These are phyloP conservation scores for Campylomormyrus numenius DNA, from an alignment of 2,113 vertebrate species.

Conservation along the genomic window DNA sequence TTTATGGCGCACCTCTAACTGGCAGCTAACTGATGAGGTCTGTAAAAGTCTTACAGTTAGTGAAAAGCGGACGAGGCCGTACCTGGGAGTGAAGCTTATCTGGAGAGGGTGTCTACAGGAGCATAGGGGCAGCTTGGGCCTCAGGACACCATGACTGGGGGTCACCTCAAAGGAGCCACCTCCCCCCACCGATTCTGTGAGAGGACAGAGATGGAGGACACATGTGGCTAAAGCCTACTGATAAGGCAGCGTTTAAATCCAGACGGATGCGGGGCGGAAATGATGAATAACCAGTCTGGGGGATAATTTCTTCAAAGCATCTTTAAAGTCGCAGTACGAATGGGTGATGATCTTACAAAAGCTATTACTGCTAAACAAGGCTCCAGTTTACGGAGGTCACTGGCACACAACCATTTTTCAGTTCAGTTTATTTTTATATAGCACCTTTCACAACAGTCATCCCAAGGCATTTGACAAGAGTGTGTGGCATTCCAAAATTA, in stretches of 20 bases:
- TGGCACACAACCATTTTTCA: background rate
- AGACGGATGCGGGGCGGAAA: background rate
- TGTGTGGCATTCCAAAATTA: background rate
- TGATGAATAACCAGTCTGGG: background rate
- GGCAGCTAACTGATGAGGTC: background rate
- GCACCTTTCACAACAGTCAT: background rate
- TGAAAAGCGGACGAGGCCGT: background rate
- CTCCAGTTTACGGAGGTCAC: background rate
- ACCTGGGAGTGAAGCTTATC: slow-evolving; percentile 82
- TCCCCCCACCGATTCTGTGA: slow-evolving; percentile 34
- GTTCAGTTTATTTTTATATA: background rate
- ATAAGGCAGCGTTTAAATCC: background rate
- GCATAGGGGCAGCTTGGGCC: slow-evolving; percentile 34
- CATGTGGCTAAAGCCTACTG: background rate
- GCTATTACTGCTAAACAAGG: background rate
- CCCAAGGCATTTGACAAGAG: background rate
- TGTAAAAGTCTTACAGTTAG: background rate
- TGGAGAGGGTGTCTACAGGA: slow-evolving; percentile 52
- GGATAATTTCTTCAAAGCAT: background rate
- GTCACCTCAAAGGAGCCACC: slow-evolving; percentile 58
- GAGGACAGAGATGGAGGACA: background rate
- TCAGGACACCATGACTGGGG: slow-evolving; percentile 64
- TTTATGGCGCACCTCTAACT: background rate
- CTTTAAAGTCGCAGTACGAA: background rate
- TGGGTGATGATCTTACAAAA: background rate